These are phyloP conservation scores for Crepidodera aurea DNA, from an alignment of 2,888 invertebrate species.

Conservation along the genomic window DNA sequence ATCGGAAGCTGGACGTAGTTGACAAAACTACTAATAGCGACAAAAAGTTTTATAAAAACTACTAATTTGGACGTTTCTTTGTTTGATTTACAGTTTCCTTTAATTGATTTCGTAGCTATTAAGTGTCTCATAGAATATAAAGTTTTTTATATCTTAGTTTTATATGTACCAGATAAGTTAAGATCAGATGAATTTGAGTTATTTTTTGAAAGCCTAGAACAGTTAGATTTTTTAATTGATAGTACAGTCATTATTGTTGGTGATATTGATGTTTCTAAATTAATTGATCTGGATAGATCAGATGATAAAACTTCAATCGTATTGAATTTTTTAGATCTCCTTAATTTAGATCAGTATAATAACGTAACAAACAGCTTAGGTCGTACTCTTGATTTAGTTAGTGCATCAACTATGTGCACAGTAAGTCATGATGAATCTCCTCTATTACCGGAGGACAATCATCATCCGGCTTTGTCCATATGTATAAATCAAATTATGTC, in stretches of 20 bases:
- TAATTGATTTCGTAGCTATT: constrained; percentile 3
- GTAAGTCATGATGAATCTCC: no score
- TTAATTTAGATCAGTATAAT: no score
- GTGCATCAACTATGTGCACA: no score
- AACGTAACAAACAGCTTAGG: no score
- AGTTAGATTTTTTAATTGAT: background rate
- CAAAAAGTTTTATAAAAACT: constrained; percentile 1
- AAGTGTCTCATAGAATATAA: constrained; percentile 1
- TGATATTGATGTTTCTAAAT: constrained; percentile 9
- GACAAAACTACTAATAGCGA: background rate
- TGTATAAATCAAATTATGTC: no score
- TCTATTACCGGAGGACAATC: no score
- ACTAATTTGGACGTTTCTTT: background rate
- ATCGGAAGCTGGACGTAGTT: constrained; percentile 9
- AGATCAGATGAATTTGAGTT: constrained; percentile 2
- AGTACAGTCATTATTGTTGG: constrained; percentile 9
- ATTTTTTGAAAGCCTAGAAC: constrained; percentile 8
- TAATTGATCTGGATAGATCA: background rate
- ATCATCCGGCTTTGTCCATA: no score
- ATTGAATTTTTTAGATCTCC: background rate
- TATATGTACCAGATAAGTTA: constrained; percentile 10
- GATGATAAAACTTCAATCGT: background rate
- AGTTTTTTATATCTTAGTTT: background rate
- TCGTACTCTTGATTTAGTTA: no score
- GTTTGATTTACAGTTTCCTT: background rate